These are phyloP conservation scores for Drosophila nannoptera DNA, from an alignment of 1,140 invertebrate species.

Conservation along the genomic window DNA sequence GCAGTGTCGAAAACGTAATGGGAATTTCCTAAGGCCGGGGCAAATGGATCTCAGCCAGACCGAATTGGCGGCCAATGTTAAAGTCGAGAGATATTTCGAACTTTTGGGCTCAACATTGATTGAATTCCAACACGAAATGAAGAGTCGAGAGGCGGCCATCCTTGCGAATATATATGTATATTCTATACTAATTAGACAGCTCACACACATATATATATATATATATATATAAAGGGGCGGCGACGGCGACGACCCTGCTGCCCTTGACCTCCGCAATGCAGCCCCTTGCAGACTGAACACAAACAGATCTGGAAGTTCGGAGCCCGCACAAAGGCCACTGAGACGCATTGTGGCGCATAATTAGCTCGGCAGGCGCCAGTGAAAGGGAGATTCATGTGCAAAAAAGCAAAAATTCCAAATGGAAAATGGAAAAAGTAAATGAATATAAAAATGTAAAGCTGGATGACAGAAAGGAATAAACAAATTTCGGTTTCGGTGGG, in stretches of 20 bases:
- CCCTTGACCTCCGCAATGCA: slow-evolving; percentile 33
- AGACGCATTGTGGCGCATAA: slow-evolving; percentile 72
- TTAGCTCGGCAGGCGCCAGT: slow-evolving; percentile 67
- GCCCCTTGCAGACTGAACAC: slow-evolving; percentile 4
- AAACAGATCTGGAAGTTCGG: slow-evolving; percentile 27
- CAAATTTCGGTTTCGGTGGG: slow-evolving; percentile 27
- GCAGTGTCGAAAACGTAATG: slow-evolving; percentile 12
- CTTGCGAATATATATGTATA: too few species aligned
- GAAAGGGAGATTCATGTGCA: slow-evolving; percentile 28
- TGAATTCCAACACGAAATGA: neutral
- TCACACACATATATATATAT: neutral
- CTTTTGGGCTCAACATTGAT: neutral
- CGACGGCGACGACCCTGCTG: slow-evolving; percentile 9
- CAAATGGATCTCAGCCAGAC: neutral
- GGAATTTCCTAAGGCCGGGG: slow-evolving; percentile 11
- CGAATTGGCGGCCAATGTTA: neutral
- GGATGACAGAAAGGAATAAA: slow-evolving; percentile 11
- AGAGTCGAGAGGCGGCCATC: neutral
- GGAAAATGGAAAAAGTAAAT: slow-evolving; percentile 27
- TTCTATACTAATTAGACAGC: neutral
- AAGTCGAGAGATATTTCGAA: neutral
- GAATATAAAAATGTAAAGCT: slow-evolving; percentile 1
- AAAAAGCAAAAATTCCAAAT: slow-evolving; percentile 18
- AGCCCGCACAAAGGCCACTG: slow-evolving; percentile 54
- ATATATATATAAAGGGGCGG: neutral